Evolutionary conservation across 2,888 invertebrate species (phyloP), one percentile per base, ranked within the genome.

Genomic region (Stenodera caucasica): DNA sequence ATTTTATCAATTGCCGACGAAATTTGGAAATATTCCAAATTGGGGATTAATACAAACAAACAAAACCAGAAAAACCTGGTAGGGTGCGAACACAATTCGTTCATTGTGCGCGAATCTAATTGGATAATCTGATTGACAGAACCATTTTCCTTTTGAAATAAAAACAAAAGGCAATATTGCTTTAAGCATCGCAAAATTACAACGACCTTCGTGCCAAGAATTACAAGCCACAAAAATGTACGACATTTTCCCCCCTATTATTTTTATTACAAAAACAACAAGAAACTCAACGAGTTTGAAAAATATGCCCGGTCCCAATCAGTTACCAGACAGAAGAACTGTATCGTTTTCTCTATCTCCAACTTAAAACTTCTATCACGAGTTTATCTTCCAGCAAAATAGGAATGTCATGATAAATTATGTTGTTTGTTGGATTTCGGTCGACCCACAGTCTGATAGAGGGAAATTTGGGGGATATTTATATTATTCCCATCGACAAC

Each of bases 351-450:
- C 49, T 61, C 40, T 61, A 58, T 61, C 55, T 61, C 26, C 21
- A 51, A 50, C 49, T 15, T 26, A 57, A 23, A 51, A 57, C 50
- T 61, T 61, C 53, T 57, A 61, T 61, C 61, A 56, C 54, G 61
- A 66, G 68, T 70, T 72, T 67, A 60, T 65, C 67, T 63, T 64
- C 18, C 2, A 66, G 66, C 67, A 69, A 72, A 72, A 72, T 72
- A 71, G 72, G 72, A 72, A 72, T 66, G 73, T 72, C 72, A 72
- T 69, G 61, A 72, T 74, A 72, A 72, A 72, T 74, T 70, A 71
- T 67, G 70, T 71, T 70, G 73, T 72, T 72, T 73, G 73, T 73
- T 69, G 50, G 59, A 15, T 9, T 29, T 6, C 23, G n/a, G 23
- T 64, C 58, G 59, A 61, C 58, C 45, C 52, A 63, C 55, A 58